phyloP scores from a whole-genome alignment of 2,797 vertebrate genomes.

The Philypnodon macrostomus region DNA sequence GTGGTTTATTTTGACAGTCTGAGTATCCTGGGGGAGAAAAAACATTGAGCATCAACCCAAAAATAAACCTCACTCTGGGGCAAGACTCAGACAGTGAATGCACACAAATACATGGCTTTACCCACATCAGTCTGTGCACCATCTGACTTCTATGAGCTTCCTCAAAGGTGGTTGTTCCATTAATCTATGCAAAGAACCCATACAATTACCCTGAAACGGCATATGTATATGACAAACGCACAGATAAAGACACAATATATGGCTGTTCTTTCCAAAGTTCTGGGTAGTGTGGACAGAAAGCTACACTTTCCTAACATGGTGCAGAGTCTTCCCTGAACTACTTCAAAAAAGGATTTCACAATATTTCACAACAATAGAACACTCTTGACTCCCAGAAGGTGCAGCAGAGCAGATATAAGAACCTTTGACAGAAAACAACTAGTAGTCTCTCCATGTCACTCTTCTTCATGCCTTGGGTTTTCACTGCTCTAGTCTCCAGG shows the following conservation, averaged over 20 bases:
- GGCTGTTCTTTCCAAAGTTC: neutral
- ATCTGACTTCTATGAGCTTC: too few relatives aligned
- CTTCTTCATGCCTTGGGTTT: neutral
- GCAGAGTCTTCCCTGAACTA: conserved; percentile 4
- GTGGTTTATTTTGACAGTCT: conserved; percentile 45
- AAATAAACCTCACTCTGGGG: conserved; percentile 51
- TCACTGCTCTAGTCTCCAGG: neutral
- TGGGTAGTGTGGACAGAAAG: neutral
- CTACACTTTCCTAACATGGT: neutral
- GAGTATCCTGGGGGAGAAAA: conserved; percentile 30
- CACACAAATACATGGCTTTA: conserved; percentile 1
- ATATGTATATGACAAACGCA: too few relatives aligned
- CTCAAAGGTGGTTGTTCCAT: too few relatives aligned
- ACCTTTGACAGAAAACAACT: conserved; percentile 15
- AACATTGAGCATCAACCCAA: conserved; percentile 27
- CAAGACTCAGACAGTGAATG: conserved; percentile 21
- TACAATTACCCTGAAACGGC: too few relatives aligned
- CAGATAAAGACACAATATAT: too few relatives aligned
- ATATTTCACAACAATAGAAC: conserved; percentile 15
- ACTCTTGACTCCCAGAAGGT: conserved; percentile 13
- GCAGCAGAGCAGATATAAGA: conserved; percentile 2
- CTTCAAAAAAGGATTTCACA: conserved; percentile 7
- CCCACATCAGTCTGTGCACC: neutral
- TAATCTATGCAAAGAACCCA: too few relatives aligned
- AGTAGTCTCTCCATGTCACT: conserved; percentile 9